phyloP scores from a whole-genome alignment of 2,797 vertebrate genomes.

The Sebastes baramenuke region DNA sequence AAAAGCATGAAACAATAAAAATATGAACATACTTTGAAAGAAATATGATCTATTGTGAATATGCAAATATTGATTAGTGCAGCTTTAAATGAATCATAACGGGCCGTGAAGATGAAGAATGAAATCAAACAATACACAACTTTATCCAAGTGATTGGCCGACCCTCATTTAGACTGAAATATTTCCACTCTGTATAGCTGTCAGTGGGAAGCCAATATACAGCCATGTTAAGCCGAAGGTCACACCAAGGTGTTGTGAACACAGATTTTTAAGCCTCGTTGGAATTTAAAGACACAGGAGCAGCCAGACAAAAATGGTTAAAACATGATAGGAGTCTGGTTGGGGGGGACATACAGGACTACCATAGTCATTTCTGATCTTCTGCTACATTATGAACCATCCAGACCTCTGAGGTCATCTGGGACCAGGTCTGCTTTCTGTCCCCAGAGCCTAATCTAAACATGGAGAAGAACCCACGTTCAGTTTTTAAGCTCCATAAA shows the following conservation, averaged over 20 bases:
- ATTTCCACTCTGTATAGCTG: neutral
- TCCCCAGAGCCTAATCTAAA: no score
- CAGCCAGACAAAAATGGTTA: neutral
- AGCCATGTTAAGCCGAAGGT: neutral
- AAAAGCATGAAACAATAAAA: no score
- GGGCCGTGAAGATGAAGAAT: neutral
- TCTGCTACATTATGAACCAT: no score
- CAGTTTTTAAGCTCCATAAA: no score
- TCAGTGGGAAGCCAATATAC: neutral
- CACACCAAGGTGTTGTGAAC: slow-evolving; percentile 5
- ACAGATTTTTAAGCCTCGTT: slow-evolving; percentile 10
- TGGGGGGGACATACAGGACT: neutral
- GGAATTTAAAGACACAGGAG: slow-evolving; percentile 1
- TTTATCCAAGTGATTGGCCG: neutral
- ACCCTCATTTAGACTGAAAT: neutral
- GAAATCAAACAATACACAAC: neutral
- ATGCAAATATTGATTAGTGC: neutral
- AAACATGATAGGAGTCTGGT: neutral
- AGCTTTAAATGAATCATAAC: neutral
- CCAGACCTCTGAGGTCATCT: no score
- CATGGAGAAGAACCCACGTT: no score
- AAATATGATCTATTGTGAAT: neutral
- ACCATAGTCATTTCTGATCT: neutral
- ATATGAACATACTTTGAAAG: no score
- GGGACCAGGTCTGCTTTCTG: no score